These are phyloP conservation scores for Origma solitaria DNA, from an alignment of 2,113 vertebrate genomes.

Conservation along the genomic window DNA sequence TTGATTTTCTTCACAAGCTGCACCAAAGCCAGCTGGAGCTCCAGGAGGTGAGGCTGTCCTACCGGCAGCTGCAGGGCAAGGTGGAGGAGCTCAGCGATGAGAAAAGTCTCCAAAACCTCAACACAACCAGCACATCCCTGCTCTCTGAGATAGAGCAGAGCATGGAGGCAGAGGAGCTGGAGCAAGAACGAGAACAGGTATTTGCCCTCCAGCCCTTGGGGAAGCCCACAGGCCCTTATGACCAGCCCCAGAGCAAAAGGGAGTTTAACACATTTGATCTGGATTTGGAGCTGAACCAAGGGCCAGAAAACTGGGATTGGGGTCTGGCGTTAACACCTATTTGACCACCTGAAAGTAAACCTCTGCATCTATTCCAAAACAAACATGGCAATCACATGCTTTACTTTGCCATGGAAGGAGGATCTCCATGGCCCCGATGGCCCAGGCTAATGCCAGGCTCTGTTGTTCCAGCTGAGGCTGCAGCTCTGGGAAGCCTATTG, in stretches of 20 bases:
- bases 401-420: background rate
- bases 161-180: constrained; percentile 97
- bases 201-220: background rate
- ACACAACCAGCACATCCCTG: constrained; percentile 84
- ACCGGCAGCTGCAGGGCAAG: constrained; percentile 83
- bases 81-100: constrained; percentile 90
- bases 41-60: constrained; percentile 88
- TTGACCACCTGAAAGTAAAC: background rate
- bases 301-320: background rate
- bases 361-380: background rate
- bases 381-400: background rate
- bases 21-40: constrained; percentile 91
- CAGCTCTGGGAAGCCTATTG: constrained; percentile 98
- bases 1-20: constrained; percentile 71
- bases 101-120: constrained; percentile 83
- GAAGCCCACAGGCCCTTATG: background rate
- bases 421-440: background rate
- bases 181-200: constrained; percentile 97
- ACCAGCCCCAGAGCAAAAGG: background rate
- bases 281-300: background rate
- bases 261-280: background rate
- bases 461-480: constrained; percentile 81
- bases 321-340: background rate
- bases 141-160: constrained; percentile 98
- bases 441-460: background rate